phyloP scores from a whole-genome alignment of 2,113 vertebrate species.

The Istiophorus platypterus region DNA sequence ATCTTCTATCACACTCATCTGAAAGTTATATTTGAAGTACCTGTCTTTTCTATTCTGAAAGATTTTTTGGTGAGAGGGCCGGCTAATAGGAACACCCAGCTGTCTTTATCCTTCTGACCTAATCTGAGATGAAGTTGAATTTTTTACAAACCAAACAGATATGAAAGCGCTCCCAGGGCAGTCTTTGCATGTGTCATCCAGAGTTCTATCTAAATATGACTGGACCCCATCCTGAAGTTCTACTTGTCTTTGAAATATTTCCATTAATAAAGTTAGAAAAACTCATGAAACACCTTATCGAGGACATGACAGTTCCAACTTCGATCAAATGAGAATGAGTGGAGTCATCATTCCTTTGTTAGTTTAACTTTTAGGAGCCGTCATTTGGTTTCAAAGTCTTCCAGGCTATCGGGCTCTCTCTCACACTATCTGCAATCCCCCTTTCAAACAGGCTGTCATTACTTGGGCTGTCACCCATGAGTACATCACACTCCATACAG shows the following conservation, averaged over 20 bases:
- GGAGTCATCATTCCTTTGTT: slow-evolving; percentile 4
- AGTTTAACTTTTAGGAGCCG: slow-evolving; percentile 26
- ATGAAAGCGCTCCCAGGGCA: slow-evolving; percentile 27
- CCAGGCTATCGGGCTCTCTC: not conserved
- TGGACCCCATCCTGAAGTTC: slow-evolving; percentile 28
- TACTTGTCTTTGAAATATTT: slow-evolving; percentile 54
- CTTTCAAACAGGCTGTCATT: slow-evolving; percentile 35
- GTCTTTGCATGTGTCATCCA: slow-evolving; percentile 46
- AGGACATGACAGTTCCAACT: slow-evolving; percentile 33
- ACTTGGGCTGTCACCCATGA: slow-evolving; percentile 9
- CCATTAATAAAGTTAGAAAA: slow-evolving; percentile 53
- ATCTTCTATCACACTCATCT: not conserved
- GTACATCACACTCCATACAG: slow-evolving; percentile 13
- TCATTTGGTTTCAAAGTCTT: slow-evolving; percentile 23
- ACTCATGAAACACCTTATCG: slow-evolving; percentile 15
- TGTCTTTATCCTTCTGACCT: slow-evolving; percentile 39
- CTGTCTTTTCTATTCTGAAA: not conserved
- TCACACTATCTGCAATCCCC: not conserved
- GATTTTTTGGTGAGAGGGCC: not conserved
- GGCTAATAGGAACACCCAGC: slow-evolving; percentile 31
- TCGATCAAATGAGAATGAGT: slow-evolving; percentile 36
- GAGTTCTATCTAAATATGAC: slow-evolving; percentile 30
- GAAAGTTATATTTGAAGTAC: slow-evolving; percentile 14
- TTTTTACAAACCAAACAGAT: slow-evolving; percentile 40
- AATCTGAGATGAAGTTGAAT: slow-evolving; percentile 45